Base-by-base conservation (phyloP, 2,797 vertebrate genomes). In the Xenentodon cancila region DNA sequence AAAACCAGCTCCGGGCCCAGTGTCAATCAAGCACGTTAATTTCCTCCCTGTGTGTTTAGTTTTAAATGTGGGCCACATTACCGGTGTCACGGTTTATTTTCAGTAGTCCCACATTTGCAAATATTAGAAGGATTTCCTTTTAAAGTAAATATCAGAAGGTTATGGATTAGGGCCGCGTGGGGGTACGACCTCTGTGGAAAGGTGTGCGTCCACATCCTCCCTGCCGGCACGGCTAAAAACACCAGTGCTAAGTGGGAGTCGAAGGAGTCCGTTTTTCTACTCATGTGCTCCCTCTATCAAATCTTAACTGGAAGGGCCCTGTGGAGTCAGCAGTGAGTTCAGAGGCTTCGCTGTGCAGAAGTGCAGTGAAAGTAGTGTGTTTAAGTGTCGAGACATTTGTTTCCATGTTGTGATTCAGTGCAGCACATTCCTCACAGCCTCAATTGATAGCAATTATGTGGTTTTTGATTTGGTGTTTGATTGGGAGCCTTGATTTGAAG, bases 371-470 rank as follows among this genome's bases (percentile, higher is more conserved):
- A 69, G 57, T 34, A 47, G 47, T 69, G 54, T 52, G 40, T 32
- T 50, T 67, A 63, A 73, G 34, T 13, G 65, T 77, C 17, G 30
- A 81, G 78, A 77, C 71, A 77, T 84, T 80, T 72, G 52, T 75
- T 74, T 59, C 32, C n/a, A 59, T 84, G 85, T 83, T 90, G 86
- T 89, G 86, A 90, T 91, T 92, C 82, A 84, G 81, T 67, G 54
- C 72, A 66, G 53, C 77, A 51, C 79, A 84, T 88, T 91, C 82
- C 79, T 75, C 19, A 17, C 60, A 49, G 63, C 75, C 75, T 88
- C 90, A 90, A 92, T 91, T 91, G 86, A 91, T 88, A 75, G 79
- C 81, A 91, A 90, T 89, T 86, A 80, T 89, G 84, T 80, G 80
- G 83, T 83, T 89, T 91, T 73, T 82, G 84, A 88, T 89, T 85